phyloP scores from a whole-genome alignment of 2,888 invertebrate genomes.

The Uropetala carovei region DNA sequence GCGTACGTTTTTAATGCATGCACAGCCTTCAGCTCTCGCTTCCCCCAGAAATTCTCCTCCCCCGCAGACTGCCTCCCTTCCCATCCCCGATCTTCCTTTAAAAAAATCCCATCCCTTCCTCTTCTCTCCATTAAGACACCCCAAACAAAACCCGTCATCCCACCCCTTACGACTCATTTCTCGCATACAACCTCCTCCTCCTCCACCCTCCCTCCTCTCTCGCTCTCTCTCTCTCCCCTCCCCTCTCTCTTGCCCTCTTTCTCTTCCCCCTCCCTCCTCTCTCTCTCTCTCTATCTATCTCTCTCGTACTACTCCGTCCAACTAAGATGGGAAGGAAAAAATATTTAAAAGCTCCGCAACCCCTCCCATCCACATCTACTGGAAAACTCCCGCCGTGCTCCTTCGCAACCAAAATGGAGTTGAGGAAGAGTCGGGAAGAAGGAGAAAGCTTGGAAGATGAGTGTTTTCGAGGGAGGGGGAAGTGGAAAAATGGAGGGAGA shows the following conservation, averaged over 20 bases:
- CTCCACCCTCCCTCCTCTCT: neutral
- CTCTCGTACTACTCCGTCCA: neutral
- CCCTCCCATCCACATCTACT: neutral
- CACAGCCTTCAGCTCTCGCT: slow-evolving; percentile 20
- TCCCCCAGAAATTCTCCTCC: slow-evolving; percentile 1
- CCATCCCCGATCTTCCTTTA: slow-evolving; percentile 32
- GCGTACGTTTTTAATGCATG: slow-evolving; percentile 64
- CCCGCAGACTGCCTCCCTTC: neutral
- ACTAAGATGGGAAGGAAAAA: neutral
- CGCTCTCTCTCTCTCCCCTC: neutral
- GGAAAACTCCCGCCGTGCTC: slow-evolving; percentile 15
- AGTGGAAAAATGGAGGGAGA: neutral
- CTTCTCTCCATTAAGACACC: slow-evolving; percentile 56
- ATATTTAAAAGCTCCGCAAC: neutral
- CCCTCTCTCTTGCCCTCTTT: neutral
- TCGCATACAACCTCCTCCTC: slow-evolving; percentile 41
- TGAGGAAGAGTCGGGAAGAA: slow-evolving; percentile 54
- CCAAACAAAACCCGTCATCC: slow-evolving; percentile 55
- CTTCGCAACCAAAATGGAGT: slow-evolving; percentile 54
- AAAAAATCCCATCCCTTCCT: slow-evolving; percentile 23
- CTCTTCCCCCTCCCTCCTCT: neutral
- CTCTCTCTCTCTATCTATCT: neutral
- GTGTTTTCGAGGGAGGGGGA: neutral
- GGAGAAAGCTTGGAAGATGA: slow-evolving; percentile 30
- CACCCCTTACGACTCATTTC: slow-evolving; percentile 59